Base-by-base conservation (phyloP, 2,113 vertebrate species). In the Petrocephalus microphthalmus region DNA sequence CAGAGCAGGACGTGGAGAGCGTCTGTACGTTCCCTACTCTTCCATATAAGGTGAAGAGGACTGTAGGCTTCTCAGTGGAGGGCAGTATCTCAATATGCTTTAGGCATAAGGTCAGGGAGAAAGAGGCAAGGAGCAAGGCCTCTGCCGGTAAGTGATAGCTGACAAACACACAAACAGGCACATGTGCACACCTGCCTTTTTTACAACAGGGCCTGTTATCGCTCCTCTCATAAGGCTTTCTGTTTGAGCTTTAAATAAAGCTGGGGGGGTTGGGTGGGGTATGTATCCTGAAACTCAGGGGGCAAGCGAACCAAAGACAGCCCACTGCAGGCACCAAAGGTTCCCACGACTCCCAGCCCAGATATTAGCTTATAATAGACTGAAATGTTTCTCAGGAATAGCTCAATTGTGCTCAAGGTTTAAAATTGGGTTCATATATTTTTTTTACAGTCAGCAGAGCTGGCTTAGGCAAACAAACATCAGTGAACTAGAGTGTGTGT, bases 281-380 rank as follows among this genome's bases (percentile, higher is more conserved):
- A 22, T 64, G 17, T n/a, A 47, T 49, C 81, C 81, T n/a, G 81
- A 20, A 83, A 49, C 15, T 83, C 42, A 45, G 81, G 42, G 81
- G 81, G 7, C 81, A 22, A 22, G 2, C 7, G 49, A 22, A 83
- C 45, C 81, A 83, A 83, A 49, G 45, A 13, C 20, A 11, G 45
- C 20, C 81, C 20, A 3, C 37, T 2, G 37, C 20, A 83, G 42
- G 45, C 81, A 83, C 47, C 45, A n/a, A 45, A 22, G 22, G 19
- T 83, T 83, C 81, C 81, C 81, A 83, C 81, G 45, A 20, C 37
- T 49, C 37, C 37, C 81, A 83, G 1, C 81, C 20, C 45, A 47
- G 42, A 83, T 49, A 81, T 83, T 49, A 83, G 81, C 81, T 49
- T 83, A 49, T 83, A 83, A 83, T 83, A 83, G 42, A 47, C 45